A percentile compares a stretch with the other conserved stretches of the same genome.
Conservation (phyloP, 2,113 vertebrate species). For the Oxygymnocypris stewartii region DNA sequence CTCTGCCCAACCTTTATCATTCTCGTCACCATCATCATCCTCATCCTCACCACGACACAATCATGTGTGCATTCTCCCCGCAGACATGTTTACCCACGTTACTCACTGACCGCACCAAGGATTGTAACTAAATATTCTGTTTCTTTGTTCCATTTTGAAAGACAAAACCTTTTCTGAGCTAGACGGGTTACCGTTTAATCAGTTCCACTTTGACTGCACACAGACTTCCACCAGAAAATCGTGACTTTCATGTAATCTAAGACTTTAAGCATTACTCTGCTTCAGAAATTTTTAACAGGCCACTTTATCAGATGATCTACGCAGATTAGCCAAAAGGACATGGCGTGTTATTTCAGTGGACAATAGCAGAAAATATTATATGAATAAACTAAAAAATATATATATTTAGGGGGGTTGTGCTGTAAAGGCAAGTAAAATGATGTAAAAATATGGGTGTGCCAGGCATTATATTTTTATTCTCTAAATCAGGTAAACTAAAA, state of each 20-base stretch:
- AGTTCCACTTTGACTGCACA: slow-evolving; percentile 21
- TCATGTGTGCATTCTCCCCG: not conserved
- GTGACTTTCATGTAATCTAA: slow-evolving; percentile 14
- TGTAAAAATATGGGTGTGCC: too few relatives aligned
- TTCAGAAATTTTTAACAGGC: slow-evolving; percentile 11
- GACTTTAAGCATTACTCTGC: slow-evolving; percentile 20
- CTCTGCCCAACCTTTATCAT: not conserved
- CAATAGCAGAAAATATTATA: not conserved
- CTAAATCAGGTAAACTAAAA: not conserved
- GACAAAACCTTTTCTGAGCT: slow-evolving; percentile 38
- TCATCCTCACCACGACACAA: not conserved
- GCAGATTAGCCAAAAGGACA: not conserved
- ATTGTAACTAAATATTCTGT: slow-evolving; percentile 46
- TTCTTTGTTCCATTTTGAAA: slow-evolving; percentile 47
- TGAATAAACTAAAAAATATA: not conserved
- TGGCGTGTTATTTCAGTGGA: not conserved
- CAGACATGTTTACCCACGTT: not conserved
- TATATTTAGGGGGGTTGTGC: not conserved
- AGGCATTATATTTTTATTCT: not conserved
- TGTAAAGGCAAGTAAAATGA: not conserved
- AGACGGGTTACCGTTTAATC: slow-evolving; percentile 53
- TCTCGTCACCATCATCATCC: too few relatives aligned
- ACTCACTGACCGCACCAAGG: not conserved
- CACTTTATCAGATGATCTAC: not conserved
- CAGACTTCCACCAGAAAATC: slow-evolving; percentile 35